phyloP scores from a whole-genome alignment of 2,113 vertebrate genomes.

The Tyto alba region DNA sequence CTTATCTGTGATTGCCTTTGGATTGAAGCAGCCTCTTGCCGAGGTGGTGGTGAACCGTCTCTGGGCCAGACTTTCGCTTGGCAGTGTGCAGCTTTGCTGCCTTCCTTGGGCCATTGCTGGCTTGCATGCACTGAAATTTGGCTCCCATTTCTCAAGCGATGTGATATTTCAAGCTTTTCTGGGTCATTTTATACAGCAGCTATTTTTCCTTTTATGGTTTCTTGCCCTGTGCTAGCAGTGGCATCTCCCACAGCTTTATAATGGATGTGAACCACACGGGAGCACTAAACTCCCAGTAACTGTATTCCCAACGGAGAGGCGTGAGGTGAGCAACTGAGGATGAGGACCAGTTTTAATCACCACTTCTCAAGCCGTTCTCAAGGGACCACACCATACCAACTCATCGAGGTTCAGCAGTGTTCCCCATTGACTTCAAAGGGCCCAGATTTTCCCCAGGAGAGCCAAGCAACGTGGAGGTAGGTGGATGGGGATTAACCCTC shows the following conservation, averaged over 20 bases:
- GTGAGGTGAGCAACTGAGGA: neutral
- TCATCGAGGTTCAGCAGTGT: neutral
- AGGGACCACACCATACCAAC: neutral
- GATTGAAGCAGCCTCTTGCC: neutral
- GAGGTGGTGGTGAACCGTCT: neutral
- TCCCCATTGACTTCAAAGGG: neutral
- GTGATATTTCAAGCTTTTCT: neutral
- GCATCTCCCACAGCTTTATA: neutral
- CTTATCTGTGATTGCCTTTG: neutral
- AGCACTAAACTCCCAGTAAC: neutral
- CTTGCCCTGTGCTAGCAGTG: neutral
- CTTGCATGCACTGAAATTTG: neutral
- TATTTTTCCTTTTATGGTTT: neutral
- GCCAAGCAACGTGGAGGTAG: fast-evolving
- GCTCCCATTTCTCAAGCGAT: neutral
- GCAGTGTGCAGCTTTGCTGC: neutral
- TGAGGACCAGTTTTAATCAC: neutral
- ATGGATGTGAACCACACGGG: fast-evolving
- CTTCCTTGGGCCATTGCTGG: neutral
- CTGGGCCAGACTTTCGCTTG: neutral
- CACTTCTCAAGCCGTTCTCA: fast-evolving
- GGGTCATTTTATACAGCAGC: neutral
- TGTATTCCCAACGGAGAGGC: neutral
- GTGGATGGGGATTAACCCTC: neutral
- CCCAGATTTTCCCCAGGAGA: neutral